Percentiles rank a stretch among this genome's conserved stretches.
Conservation (phyloP, 2,797 vertebrate species). For the Phrynocephalus guinanensis region DNA sequence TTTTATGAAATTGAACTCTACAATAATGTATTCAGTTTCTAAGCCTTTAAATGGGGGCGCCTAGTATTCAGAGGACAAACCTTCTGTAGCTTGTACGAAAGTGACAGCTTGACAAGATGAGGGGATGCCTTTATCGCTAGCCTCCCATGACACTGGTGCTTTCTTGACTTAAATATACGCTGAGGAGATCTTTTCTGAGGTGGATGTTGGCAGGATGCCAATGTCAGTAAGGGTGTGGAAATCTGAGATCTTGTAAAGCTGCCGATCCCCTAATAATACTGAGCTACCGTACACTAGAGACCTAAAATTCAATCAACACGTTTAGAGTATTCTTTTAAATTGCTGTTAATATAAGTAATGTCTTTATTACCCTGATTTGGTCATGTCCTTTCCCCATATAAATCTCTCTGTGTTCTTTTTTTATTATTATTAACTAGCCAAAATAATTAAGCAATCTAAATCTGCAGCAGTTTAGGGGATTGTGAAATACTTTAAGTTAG, state of each 20-base stretch:
- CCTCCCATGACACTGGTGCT: neutral
- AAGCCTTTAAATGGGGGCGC: neutral
- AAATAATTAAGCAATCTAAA: slow-evolving; percentile 10
- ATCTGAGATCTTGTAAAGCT: slow-evolving; percentile 18
- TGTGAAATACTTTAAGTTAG: neutral
- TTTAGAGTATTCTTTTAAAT: neutral
- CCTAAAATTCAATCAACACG: slow-evolving; percentile 2
- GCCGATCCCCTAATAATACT: slow-evolving; percentile 10
- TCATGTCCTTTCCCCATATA: neutral
- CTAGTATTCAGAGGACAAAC: neutral
- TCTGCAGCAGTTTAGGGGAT: neutral
- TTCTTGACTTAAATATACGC: neutral
- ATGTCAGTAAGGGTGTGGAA: slow-evolving; percentile 3
- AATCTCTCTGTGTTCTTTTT: neutral
- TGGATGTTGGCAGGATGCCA: slow-evolving; percentile 11
- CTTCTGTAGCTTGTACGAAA: neutral
- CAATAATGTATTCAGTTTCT: neutral
- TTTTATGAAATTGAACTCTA: neutral
- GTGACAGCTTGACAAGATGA: neutral
- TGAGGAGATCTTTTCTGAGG: neutral
- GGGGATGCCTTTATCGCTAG: neutral
- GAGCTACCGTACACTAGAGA: neutral
- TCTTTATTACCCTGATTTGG: slow-evolving; percentile 20
- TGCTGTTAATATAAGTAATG: slow-evolving; percentile 1
- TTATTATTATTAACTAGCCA: neutral